Base-by-base conservation (phyloP, 2,797 vertebrate species). In the Notolabrus celidotus region DNA sequence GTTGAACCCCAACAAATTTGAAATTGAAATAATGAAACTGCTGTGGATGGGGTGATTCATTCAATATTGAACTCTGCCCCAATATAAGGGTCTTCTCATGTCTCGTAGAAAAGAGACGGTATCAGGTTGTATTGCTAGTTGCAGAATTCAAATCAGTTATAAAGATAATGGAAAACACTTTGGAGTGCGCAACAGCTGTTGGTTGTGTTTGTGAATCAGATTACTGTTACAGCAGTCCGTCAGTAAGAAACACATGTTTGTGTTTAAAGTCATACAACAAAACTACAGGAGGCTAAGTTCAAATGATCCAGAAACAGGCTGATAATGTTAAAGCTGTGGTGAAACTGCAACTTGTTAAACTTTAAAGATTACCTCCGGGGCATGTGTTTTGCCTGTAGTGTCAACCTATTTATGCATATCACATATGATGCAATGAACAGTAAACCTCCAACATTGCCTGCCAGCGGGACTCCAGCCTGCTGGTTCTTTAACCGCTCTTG, bases 361-460 rank as follows among this genome's bases (percentile, higher is more conserved):
- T 53, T 56, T 22, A 15, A 55, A 55, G 9, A 60, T 52, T 42
- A 29, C 64, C 51, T 52, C 14, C 11, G 19, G 23, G 55, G 23
- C 58, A 17, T 46, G 34, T 53, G 29, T 62, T 72, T 33, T 45
- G 52, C 23, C 45, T 52, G 38, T 27, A 49, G 47, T 47, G 41
- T 34, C 50, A 53, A 43, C 15, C 38, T 65, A 66, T 50, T 64
- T 20, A 55, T 64, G 38, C 23, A 46, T 67, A 34, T 10, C 54
- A 33, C 33, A 46, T 46, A 70, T 79, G 59, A 77, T 73, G 76
- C 74, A 82, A 88, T 61, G 17, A 85, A 58, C 20, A 68, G 53
- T 71, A 55, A 84, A 47, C 53, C 60, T 63, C 74, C 61, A 73
- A 4, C 42, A 4, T 15, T 9, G 19, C 34, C 55, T 52, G 54